phyloP scores from a whole-genome alignment of 2,113 vertebrate species.

The Leptobrachium ailaonicum region DNA sequence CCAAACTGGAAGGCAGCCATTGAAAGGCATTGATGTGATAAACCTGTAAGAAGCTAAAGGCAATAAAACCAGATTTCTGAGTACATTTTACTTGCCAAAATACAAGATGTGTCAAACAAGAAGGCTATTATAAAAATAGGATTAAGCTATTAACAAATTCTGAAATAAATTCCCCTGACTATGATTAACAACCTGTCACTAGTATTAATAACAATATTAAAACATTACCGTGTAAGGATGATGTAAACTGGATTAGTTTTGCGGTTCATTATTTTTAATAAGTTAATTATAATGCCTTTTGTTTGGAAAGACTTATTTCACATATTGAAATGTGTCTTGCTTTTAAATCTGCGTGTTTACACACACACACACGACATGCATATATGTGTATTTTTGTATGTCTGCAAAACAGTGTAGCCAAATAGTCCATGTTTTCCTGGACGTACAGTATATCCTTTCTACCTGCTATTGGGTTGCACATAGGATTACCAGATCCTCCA shows the following conservation, averaged over 20 bases:
- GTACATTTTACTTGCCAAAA: conserved; percentile 33
- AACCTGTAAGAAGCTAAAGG: conserved; percentile 45
- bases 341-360: no score
- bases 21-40: conserved; percentile 25
- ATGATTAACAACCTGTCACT: conserved; percentile 11
- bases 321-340: no score
- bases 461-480: no score
- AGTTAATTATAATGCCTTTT: no score
- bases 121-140: conserved; percentile 43
- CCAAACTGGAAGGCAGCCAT: conserved; percentile 30
- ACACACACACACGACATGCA: no score
- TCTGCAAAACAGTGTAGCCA: no score
- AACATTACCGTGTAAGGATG: background rate
- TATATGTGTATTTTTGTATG: no score
- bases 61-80: conserved; percentile 33
- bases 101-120: conserved; percentile 26
- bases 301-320: no score
- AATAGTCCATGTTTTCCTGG: no score
- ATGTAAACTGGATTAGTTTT: background rate
- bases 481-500: no score
- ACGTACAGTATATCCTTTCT: no score
- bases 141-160: conserved; percentile 36
- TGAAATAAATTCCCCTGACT: conserved; percentile 2
- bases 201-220: conserved; percentile 16
- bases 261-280: no score